A percentile compares a stretch with the other conserved stretches of the same genome.
Conservation (phyloP, 92 coral and sea anemone species). For the Phenganax marumi region DNA sequence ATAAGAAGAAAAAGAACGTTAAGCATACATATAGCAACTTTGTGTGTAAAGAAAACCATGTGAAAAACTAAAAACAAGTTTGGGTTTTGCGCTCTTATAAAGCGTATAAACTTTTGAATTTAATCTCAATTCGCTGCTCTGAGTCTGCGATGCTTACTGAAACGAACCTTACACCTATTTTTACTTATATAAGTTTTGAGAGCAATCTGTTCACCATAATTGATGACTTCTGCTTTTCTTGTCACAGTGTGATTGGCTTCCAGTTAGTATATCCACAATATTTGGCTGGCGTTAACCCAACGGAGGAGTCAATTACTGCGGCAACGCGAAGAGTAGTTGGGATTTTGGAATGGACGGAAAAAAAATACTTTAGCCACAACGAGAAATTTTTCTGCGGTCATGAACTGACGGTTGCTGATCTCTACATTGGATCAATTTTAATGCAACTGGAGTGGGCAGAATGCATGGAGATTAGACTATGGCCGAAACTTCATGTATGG, state of each 20-base stretch:
- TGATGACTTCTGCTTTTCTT: background rate
- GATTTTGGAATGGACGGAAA: slow-evolving; percentile 69
- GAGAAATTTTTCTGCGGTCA: slow-evolving; percentile 70
- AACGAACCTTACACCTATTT: too few relatives aligned
- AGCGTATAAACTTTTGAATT: too few relatives aligned
- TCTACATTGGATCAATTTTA: slow-evolving; percentile 71
- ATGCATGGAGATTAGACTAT: slow-evolving; percentile 62
- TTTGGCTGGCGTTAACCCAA: slow-evolving; percentile 60
- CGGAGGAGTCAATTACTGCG: slow-evolving; percentile 66
- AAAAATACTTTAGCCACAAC: slow-evolving; percentile 53
- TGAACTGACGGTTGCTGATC: slow-evolving; percentile 73
- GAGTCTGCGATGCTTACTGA: too few relatives aligned
- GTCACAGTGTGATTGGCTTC: slow-evolving; percentile 70
- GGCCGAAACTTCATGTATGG: slow-evolving; percentile 79
- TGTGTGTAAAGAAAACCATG: too few relatives aligned
- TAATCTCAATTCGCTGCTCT: too few relatives aligned
- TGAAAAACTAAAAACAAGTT: too few relatives aligned
- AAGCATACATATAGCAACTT: too few relatives aligned
- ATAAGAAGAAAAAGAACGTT: too few relatives aligned
- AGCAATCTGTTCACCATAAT: too few relatives aligned
- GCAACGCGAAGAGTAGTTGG: slow-evolving; percentile 69
- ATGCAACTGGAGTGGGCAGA: slow-evolving; percentile 82
- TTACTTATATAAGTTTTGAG: too few relatives aligned
- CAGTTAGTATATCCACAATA: slow-evolving; percentile 79
- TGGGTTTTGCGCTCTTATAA: too few relatives aligned